Evolutionary conservation across 2,888 invertebrate species (phyloP).

Genomic region (Eremobia ochroleuca): DNA sequence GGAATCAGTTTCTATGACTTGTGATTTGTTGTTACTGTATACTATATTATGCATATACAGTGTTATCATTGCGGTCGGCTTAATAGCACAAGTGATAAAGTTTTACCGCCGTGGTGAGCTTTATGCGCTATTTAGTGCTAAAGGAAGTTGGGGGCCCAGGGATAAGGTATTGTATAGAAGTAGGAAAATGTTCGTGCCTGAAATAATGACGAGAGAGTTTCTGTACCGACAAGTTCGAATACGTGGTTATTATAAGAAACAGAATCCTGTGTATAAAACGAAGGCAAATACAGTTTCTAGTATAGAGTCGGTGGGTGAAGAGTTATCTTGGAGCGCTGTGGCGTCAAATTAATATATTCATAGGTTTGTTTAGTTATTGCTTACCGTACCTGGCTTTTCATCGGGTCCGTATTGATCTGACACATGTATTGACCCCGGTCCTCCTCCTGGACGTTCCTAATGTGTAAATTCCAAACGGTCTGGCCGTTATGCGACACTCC

Average conservation of each 20-base stretch:
- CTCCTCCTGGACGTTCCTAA: slow-evolving; percentile 96
- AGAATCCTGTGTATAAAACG: slow-evolving; percentile 25
- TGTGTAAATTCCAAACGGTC: slow-evolving; percentile 97
- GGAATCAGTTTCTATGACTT: slow-evolving; percentile 59
- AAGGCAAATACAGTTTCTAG: slow-evolving; percentile 36
- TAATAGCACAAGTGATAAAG: slow-evolving; percentile 71
- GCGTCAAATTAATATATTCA: slow-evolving; percentile 78
- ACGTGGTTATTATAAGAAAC: slow-evolving; percentile 77
- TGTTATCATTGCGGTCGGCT: slow-evolving; percentile 73
- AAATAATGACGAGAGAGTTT: slow-evolving; percentile 89
- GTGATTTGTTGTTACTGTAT: slow-evolving; percentile 75
- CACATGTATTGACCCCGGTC: slow-evolving; percentile 98
- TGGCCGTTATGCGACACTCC: slow-evolving; percentile 96
- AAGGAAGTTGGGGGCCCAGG: slow-evolving; percentile 82
- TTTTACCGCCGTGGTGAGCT: slow-evolving; percentile 68
- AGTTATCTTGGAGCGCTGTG: slow-evolving; percentile 76
- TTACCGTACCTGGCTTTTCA: slow-evolving; percentile 96
- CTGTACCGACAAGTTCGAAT: slow-evolving; percentile 87
- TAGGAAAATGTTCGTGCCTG: slow-evolving; percentile 87
- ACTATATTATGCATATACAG: slow-evolving; percentile 74
- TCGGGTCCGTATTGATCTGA: slow-evolving; percentile 98
- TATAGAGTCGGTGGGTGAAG: slow-evolving; percentile 65
- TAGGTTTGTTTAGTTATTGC: slow-evolving; percentile 24
- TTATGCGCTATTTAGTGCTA: slow-evolving; percentile 71
- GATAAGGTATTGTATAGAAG: slow-evolving; percentile 83